Evolutionary conservation across 2,113 vertebrate species (phyloP).

Genomic region (Pseudorhombus dupliciocellatus): DNA sequence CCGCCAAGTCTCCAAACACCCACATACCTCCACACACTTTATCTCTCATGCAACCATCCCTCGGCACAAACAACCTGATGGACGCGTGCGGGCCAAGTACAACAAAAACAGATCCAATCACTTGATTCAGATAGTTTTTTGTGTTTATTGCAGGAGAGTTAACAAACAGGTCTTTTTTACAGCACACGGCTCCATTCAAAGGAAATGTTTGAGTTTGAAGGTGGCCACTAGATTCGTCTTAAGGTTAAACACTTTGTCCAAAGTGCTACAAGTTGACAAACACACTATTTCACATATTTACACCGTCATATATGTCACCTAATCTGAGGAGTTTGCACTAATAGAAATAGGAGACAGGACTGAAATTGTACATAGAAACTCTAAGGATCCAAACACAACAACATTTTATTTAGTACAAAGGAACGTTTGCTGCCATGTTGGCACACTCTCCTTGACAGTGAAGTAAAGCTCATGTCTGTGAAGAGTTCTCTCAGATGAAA

Average conservation of each 20-base stretch:
- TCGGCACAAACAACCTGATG: slow-evolving; percentile 51
- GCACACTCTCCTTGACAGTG: slow-evolving; percentile 41
- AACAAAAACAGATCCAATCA: slow-evolving; percentile 39
- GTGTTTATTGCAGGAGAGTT: slow-evolving; percentile 64
- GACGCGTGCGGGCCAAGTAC: slow-evolving; percentile 36
- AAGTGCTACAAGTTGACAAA: slow-evolving; percentile 53
- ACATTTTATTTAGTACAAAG: slow-evolving; percentile 47
- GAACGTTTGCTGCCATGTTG: slow-evolving; percentile 48
- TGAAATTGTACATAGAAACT: slow-evolving; percentile 52
- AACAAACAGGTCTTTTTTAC: slow-evolving; percentile 39
- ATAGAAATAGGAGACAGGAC: slow-evolving; percentile 52
- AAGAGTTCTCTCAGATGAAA: slow-evolving; percentile 13
- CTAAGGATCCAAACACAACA: slow-evolving; percentile 36
- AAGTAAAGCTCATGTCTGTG: slow-evolving; percentile 22
- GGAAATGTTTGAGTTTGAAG: slow-evolving; percentile 38
- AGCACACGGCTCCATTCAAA: slow-evolving; percentile 20
- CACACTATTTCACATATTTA: slow-evolving; percentile 69
- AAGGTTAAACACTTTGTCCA: slow-evolving; percentile 41
- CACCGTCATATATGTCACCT: slow-evolving; percentile 48
- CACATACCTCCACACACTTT: slow-evolving; percentile 75
- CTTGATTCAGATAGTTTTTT: slow-evolving; percentile 20
- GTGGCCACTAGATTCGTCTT: slow-evolving; percentile 25
- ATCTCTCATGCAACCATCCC: slow-evolving; percentile 68
- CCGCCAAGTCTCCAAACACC: slow-evolving; percentile 51
- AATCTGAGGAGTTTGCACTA: slow-evolving; percentile 46